Evolutionary conservation across 1,140 invertebrate species (phyloP).

Genomic region (Drosophila melanica): DNA sequence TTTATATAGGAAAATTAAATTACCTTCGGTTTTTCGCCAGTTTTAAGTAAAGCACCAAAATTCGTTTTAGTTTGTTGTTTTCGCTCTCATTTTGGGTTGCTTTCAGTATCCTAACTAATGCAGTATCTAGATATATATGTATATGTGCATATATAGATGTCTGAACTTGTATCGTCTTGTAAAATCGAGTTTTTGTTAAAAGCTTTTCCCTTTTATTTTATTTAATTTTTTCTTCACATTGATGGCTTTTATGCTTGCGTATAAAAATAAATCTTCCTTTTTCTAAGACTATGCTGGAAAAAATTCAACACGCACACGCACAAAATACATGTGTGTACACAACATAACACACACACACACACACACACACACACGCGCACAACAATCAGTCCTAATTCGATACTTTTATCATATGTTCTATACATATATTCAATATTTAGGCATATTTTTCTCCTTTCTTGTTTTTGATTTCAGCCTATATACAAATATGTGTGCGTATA

Average conservation of each 20-base stretch:
- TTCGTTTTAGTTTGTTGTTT: slow-evolving; percentile 9
- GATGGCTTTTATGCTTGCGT: slow-evolving; percentile 39
- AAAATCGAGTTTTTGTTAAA: slow-evolving; percentile 44
- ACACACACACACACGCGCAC: slow-evolving; percentile 2
- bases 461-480: slow-evolving; percentile 16
- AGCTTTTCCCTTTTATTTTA: slow-evolving; percentile 26
- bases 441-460: slow-evolving; percentile 27
- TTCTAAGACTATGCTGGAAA: slow-evolving; percentile 48
- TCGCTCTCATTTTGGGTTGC: slow-evolving; percentile 14
- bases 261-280: slow-evolving; percentile 66
- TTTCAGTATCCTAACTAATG: slow-evolving; percentile 33
- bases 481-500: slow-evolving; percentile 17
- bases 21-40: slow-evolving; percentile 17
- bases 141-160: slow-evolving; percentile 16
- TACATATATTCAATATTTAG: slow-evolving; percentile 18
- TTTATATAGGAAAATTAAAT: slow-evolving; percentile 17
- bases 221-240: slow-evolving; percentile 12
- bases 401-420: slow-evolving; percentile 23
- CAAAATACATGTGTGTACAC: neutral
- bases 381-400: slow-evolving; percentile 36
- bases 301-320: slow-evolving; percentile 13
- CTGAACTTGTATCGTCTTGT: slow-evolving; percentile 5
- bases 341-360: neutral
- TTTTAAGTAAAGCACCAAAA: slow-evolving; percentile 52
- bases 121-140: slow-evolving; percentile 17